Evolutionary conservation across 2,888 invertebrate species (phyloP), one percentile per base, ranked within the genome.

Genomic region (Ernsta delagoae): DNA sequence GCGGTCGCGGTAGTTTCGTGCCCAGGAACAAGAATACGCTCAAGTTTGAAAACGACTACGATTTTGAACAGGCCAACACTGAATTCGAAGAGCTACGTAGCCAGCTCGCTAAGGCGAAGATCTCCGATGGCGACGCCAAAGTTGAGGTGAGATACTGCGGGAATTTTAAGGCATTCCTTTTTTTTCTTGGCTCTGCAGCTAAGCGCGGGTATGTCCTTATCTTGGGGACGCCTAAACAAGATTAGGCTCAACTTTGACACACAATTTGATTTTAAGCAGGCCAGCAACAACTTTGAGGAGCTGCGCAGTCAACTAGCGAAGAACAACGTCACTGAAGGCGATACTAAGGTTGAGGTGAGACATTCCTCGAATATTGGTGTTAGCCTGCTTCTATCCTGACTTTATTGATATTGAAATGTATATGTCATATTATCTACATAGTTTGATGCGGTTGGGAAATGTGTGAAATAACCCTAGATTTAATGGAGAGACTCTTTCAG

Each of bases 21-120:
- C 89, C 90, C 1, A 87, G 90, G 72, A 89, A 94, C 75, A 96
- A 96, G 86, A 96, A 96, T 80, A 96, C 96, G 11, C 95, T 98
- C 75, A 98, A 98, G 89, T 99, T 99, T 88, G 98, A 98, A 76
- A 97, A 97, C 78, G 99, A 99, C 84, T 99, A 98, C 84, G 99
- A 99, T 90, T 99, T 99, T 86, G 99, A 99, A 90, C 98, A 98
- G 88, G 99, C 99, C 70, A 99, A 99, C 89, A 98, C 98, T 53
- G 97, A 99, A 91, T 99, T 99, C 89, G 98, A 99, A 82, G 98
- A 99, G 87, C 94, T 99, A 70, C 96, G 96, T 79, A 96, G 94
- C 80, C 97, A 98, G 85, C 94, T 99, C 72, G 96, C 97, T 70
- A 98, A 98, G 93, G 94, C 96, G 60, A 97, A 97, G 92, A 95